phyloP scores from a whole-genome alignment of 2,888 invertebrate genomes.

The Pandemis cinnamomeana region DNA sequence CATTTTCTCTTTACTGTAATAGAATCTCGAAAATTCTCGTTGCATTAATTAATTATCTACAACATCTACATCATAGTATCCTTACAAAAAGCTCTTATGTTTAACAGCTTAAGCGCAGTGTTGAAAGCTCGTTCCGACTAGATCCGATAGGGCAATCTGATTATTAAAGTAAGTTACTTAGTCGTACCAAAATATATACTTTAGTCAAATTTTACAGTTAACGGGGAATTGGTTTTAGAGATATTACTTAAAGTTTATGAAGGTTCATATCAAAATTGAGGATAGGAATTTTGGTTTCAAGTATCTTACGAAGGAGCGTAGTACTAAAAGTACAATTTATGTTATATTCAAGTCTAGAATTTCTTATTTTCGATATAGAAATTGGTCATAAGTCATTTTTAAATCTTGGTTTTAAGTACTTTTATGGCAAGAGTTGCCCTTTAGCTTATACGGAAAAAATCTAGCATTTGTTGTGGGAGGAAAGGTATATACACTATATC shows the following conservation, averaged over 20 bases:
- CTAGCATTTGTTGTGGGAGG: too few species aligned
- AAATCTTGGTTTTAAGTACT: background rate
- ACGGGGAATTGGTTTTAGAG: slow-evolving; percentile 20
- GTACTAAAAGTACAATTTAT: too few species aligned
- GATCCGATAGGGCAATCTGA: slow-evolving; percentile 47
- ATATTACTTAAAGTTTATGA: background rate
- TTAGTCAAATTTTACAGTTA: slow-evolving; percentile 15
- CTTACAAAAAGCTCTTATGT: slow-evolving; percentile 78
- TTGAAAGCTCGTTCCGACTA: slow-evolving; percentile 73
- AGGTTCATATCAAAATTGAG: background rate
- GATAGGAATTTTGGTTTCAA: background rate
- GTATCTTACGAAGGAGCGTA: too few species aligned
- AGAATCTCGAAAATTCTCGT: slow-evolving; percentile 55
- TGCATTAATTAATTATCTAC: slow-evolving; percentile 62
- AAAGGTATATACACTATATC: too few species aligned
- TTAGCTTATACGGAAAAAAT: too few species aligned
- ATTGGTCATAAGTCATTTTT: background rate
- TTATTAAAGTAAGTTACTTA: slow-evolving; percentile 36
- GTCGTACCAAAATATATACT: slow-evolving; percentile 12
- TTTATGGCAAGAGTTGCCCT: too few species aligned
- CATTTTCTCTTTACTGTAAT: slow-evolving; percentile 53
- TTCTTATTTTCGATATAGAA: background rate
- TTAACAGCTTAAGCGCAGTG: slow-evolving; percentile 73
- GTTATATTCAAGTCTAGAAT: background rate
- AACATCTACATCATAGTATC: slow-evolving; percentile 62